These are phyloP conservation scores for Gambelia wislizenii DNA, from an alignment of 2,797 vertebrate species.

Conservation along the genomic window DNA sequence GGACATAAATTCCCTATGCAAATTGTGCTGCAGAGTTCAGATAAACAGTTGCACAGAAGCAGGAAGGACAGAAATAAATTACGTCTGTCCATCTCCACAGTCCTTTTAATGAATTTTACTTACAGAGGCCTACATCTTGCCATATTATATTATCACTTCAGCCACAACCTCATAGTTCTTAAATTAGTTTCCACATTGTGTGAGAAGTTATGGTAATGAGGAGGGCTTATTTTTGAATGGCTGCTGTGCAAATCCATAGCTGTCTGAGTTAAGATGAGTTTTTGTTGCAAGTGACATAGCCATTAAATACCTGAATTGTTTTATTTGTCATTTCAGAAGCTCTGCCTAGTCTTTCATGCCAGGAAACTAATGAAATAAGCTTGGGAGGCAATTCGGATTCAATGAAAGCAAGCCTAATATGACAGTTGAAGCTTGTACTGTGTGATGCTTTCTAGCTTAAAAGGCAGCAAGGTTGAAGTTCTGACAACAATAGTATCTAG, in stretches of 20 bases:
- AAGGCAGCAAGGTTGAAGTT: conserved; percentile 34
- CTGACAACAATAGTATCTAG: neutral
- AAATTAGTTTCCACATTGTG: conserved; percentile 53
- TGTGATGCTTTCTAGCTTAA: conserved; percentile 33
- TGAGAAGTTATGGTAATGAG: conserved; percentile 50
- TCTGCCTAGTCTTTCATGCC: conserved; percentile 49
- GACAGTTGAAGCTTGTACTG: conserved; percentile 6
- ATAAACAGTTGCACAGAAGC: conserved; percentile 38
- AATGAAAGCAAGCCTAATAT: conserved; percentile 18
- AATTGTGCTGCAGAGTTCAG: conserved; percentile 51
- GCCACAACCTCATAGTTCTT: conserved; percentile 24
- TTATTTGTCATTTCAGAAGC: conserved; percentile 58
- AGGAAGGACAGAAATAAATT: conserved; percentile 43
- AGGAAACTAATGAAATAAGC: conserved; percentile 57
- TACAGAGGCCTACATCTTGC: neutral
- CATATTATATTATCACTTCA: conserved; percentile 60
- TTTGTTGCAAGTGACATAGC: conserved; percentile 47
- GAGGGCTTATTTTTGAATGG: conserved; percentile 51
- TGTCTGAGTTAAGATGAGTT: conserved; percentile 50
- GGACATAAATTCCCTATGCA: conserved; percentile 49
- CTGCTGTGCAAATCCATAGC: conserved; percentile 42
- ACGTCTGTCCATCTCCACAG: conserved; percentile 55
- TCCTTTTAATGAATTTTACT: conserved; percentile 58
- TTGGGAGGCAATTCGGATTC: conserved; percentile 38
- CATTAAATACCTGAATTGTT: conserved; percentile 64